Conservation (phyloP, 2,888 invertebrate genomes). For the Drosophila acutilabella region DNA sequence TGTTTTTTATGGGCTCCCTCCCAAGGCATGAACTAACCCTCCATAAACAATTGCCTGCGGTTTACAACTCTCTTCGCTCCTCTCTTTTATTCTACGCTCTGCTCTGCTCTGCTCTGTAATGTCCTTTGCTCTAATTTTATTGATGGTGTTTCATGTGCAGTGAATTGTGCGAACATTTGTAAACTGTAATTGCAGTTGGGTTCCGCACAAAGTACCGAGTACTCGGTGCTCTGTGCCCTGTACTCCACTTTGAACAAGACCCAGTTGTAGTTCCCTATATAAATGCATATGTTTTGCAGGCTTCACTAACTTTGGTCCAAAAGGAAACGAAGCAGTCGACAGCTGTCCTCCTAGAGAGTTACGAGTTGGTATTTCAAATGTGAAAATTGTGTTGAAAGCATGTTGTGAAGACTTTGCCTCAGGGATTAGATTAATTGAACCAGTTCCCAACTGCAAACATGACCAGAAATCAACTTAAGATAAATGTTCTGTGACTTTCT, state of each 20-base stretch:
- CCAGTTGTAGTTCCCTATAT: conserved; percentile 47
- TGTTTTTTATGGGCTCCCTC: conserved; percentile 46
- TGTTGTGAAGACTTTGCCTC: conserved; percentile 24
- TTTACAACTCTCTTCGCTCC: conserved; percentile 17
- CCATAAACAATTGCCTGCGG: conserved; percentile 58
- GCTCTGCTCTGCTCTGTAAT: conserved; percentile 22
- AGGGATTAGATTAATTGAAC: conserved; percentile 52
- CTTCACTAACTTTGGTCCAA: conserved; percentile 50
- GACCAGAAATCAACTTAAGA: conserved; percentile 48
- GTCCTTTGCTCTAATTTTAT: conserved; percentile 73
- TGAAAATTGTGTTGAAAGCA: conserved; percentile 37
- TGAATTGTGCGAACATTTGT: conserved; percentile 71
- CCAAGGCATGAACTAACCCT: conserved; percentile 36
- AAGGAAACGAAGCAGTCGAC: conserved; percentile 45
- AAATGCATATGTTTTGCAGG: conserved; percentile 66
- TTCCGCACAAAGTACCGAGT: conserved; percentile 38
- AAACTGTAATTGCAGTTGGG: conserved; percentile 70
- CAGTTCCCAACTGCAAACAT: conserved; percentile 28
- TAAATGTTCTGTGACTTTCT: conserved; percentile 29
- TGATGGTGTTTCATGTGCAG: conserved; percentile 76
- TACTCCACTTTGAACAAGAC: conserved; percentile 43
- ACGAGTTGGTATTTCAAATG: conserved; percentile 5
- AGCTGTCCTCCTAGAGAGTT: conserved; percentile 8
- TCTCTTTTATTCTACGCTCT: not conserved
- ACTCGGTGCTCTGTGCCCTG: not conserved